These are phyloP conservation scores for Pituophis catenifer DNA, from an alignment of 2,113 vertebrate species.

Conservation along the genomic window DNA sequence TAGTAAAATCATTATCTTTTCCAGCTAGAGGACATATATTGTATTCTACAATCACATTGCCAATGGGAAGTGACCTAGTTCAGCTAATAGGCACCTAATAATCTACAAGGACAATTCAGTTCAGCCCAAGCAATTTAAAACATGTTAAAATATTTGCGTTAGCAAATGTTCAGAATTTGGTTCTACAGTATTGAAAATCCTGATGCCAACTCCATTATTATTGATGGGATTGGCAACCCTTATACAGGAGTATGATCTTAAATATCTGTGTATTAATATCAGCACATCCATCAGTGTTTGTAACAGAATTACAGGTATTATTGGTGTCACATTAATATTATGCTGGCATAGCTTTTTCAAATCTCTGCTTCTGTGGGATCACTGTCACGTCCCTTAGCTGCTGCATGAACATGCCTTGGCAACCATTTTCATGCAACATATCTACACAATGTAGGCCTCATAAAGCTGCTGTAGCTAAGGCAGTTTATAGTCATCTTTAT, in stretches of 20 bases:
- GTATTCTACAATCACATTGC: constrained; percentile 5
- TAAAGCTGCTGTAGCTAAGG: not conserved
- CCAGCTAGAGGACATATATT: not conserved
- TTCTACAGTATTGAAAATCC: not conserved
- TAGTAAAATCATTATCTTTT: constrained; percentile 5
- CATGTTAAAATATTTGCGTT: not conserved
- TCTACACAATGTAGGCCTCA: not conserved
- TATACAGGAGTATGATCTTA: not conserved
- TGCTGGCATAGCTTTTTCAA: not conserved
- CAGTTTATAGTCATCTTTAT: not conserved
- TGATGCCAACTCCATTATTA: not conserved
- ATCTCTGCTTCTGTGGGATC: not conserved
- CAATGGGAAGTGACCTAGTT: not conserved
- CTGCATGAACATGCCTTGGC: not conserved
- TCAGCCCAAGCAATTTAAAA: not conserved
- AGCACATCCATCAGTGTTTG: not conserved
- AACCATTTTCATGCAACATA: not conserved
- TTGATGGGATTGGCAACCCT: not conserved
- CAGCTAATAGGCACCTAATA: not conserved
- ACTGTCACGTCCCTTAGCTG: not conserved
- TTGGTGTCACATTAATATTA: not conserved
- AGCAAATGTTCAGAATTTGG: not conserved
- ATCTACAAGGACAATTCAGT: not conserved
- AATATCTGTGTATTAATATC: not conserved
- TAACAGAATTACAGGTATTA: not conserved